These are phyloP conservation scores for Phengaris arion DNA, from an alignment of 2,888 invertebrate species.

Conservation along the genomic window DNA sequence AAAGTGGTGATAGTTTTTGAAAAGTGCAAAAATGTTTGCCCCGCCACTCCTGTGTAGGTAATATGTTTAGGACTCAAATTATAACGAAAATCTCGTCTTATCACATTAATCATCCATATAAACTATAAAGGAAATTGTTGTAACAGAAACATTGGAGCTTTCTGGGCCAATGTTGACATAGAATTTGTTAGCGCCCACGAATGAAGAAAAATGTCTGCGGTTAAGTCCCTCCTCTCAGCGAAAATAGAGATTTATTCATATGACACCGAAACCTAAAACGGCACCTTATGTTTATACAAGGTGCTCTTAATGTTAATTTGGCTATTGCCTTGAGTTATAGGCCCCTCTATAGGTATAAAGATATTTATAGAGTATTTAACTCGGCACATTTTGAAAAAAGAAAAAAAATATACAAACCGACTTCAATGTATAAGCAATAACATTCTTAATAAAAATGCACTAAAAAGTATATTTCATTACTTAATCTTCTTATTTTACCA, in stretches of 20 bases:
- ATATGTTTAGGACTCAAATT: neutral
- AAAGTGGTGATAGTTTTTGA: no score
- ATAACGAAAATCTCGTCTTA: neutral
- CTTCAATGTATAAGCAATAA: no score
- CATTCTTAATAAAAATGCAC: no score
- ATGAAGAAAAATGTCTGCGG: constrained; percentile 78
- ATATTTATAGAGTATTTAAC: no score
- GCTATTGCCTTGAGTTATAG: constrained; percentile 11
- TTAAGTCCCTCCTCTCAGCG: constrained; percentile 73
- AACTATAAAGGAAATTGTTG: constrained; percentile 7
- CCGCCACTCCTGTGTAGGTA: no score
- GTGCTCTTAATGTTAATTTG: constrained; percentile 21
- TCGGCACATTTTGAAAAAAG: no score
- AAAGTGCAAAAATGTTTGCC: no score
- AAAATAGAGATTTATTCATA: constrained; percentile 74
- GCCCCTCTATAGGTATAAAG: neutral
- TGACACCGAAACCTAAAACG: constrained; percentile 52
- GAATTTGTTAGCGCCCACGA: constrained; percentile 71
- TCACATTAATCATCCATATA: neutral
- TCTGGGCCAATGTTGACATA: constrained; percentile 19
- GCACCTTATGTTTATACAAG: neutral
- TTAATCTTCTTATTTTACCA: no score
- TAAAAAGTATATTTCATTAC: no score
- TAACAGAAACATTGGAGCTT: constrained; percentile 6
- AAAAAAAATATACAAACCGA: no score